phyloP scores from a whole-genome alignment of 2,797 vertebrate species.

The Notoglanidium macrostoma region DNA sequence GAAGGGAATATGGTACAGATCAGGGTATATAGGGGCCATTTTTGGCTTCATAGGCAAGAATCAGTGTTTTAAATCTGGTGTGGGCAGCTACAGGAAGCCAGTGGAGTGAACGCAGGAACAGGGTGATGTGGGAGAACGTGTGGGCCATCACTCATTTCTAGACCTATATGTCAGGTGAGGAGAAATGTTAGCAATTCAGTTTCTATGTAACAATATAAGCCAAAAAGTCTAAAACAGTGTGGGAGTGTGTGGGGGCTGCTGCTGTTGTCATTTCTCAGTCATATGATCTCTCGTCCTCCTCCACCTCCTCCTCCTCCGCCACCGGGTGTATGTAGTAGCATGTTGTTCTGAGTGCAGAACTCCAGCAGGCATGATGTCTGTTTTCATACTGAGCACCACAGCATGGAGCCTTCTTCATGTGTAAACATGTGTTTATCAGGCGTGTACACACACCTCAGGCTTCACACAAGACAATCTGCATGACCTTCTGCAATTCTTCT shows the following conservation, averaged over 20 bases:
- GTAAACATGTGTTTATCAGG: conserved; percentile 52
- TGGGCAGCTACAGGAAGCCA: neutral
- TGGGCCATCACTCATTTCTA: conserved; percentile 11
- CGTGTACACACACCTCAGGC: conserved; percentile 31
- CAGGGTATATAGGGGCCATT: neutral
- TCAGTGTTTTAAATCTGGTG: neutral
- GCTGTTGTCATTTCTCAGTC: conserved; percentile 12
- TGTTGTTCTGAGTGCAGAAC: conserved; percentile 15
- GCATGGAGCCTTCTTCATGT: conserved; percentile 23
- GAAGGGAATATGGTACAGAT: neutral
- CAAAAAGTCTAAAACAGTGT: neutral
- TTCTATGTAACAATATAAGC: neutral
- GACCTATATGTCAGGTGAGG: neutral
- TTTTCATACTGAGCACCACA: conserved; percentile 17
- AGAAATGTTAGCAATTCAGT: neutral
- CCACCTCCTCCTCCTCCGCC: neutral
- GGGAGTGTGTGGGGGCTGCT: neutral
- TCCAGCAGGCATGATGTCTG: conserved; percentile 29
- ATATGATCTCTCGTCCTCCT: neutral
- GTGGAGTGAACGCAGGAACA: neutral
- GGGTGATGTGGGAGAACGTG: neutral
- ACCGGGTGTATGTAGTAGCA: conserved; percentile 13
- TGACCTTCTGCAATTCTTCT: neutral
- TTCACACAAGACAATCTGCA: neutral
- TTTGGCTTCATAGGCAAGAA: neutral